Base-by-base conservation (phyloP, 2,113 vertebrate genomes). In the Heloderma charlesbogerti region DNA sequence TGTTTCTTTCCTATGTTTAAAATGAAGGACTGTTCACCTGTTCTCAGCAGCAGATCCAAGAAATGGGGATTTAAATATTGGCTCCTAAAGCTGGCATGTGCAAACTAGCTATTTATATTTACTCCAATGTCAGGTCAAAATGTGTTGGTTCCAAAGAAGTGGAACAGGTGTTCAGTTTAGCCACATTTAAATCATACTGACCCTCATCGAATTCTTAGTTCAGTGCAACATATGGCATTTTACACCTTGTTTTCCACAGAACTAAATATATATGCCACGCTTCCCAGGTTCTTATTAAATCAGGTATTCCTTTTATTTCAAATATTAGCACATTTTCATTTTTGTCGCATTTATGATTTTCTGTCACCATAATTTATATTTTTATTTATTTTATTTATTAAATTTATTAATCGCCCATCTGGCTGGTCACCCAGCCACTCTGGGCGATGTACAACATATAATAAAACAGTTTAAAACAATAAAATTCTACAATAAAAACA, bases 101-200 rank as follows among this genome's bases (percentile, higher is more conserved):
- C 27, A 94, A 25, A 31, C n/a, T 0, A 74, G 37, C 51, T 91
- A 72, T 89, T 93, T 89, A 10, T 67, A 12, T 84, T 93, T 93
- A 86, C 1, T 7, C 67, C 67, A 8, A 34, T 79, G 34, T 84
- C 13, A 92, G 90, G 87, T 63, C 5, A 86, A 86, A 69, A 20
- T 22, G 1, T 0, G 72, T 45, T 90, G 84, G 63, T 84, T 20
- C 25, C 8, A 8, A 0, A 84, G 90, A 94, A 89, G 5, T 22
- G 43, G 60, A 86, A 81, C 15, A 80, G 1, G 0, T 45, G 48
- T 89, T 94, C 13, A 15, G 74, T 2, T 34, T 91, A 57, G 48
- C 1, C 63, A 40, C 31, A 89, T 54, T 3, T 86, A 93, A 82
- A 43, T 79, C 15, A 27, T 29, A 3, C 88, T 79, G 88, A 88